Evolutionary conservation across 1,140 invertebrate species (phyloP).

Genomic region (Dolichoris vasculosae): DNA sequence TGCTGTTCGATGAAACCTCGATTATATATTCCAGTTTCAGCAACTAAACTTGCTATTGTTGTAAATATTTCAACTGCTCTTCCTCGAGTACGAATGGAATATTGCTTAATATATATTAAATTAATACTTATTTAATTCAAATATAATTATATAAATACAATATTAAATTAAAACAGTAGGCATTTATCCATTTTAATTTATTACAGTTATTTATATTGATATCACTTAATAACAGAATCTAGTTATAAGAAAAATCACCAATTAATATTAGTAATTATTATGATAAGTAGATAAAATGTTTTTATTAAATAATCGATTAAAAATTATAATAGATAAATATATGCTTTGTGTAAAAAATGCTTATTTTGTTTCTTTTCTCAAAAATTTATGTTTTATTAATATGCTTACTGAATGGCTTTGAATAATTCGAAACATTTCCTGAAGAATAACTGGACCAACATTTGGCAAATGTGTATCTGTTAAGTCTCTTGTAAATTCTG

Average conservation of each 20-base stretch:
- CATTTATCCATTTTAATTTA: neutral
- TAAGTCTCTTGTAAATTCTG: slow-evolving; percentile 83
- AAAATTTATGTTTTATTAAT: no score
- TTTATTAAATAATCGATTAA: no score
- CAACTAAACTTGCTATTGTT: slow-evolving; percentile 77
- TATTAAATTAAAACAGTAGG: neutral
- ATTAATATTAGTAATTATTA: no score
- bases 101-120: slow-evolving; percentile 75
- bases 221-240: no score
- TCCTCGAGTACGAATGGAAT: slow-evolving; percentile 77
- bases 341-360: no score
- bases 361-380: no score
- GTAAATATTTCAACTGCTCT: slow-evolving; percentile 83
- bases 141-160: neutral
- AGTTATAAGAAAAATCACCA: no score
- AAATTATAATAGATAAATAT: no score
- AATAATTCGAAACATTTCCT: slow-evolving; percentile 86
- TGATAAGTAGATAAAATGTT: no score
- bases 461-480: slow-evolving; percentile 82
- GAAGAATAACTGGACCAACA: slow-evolving; percentile 84
- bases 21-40: slow-evolving; percentile 76
- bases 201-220: neutral
- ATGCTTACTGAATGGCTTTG: slow-evolving; percentile 77
- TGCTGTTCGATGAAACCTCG: slow-evolving; percentile 77
- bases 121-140: slow-evolving; percentile 3